Evolutionary conservation across 1,140 invertebrate species (phyloP).

Genomic region (Ctenoplectra terminalis): DNA sequence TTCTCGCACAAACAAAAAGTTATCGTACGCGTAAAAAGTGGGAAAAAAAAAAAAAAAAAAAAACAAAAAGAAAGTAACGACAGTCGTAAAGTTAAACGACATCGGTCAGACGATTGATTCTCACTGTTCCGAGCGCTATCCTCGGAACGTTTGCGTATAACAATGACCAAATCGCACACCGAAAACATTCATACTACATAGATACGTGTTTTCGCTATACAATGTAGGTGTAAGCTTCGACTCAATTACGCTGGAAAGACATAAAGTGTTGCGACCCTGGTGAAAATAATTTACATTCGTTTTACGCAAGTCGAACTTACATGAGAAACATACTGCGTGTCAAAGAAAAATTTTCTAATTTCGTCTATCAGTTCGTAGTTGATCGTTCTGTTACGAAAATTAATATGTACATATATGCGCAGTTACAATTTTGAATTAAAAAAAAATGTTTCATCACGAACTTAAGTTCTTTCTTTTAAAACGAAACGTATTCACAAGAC

Average conservation of each 20-base stretch:
- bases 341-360: too few species aligned
- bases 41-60: neutral
- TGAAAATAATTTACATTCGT: neutral
- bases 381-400: too few species aligned
- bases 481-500: too few species aligned
- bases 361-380: too few species aligned
- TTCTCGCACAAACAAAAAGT: neutral
- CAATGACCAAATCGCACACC: conserved; percentile 48
- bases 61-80: neutral
- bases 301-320: too few species aligned
- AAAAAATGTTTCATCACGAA: too few species aligned
- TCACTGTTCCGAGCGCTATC: conserved; percentile 15
- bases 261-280: conserved; percentile 24
- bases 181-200: conserved; percentile 57
- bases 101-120: conserved; percentile 7
- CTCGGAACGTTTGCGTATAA: conserved; percentile 28
- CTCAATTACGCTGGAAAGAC: conserved; percentile 18
- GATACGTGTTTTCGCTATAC: conserved; percentile 39
- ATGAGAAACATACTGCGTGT: too few species aligned
- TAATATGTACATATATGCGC: too few species aligned
- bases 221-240: conserved; percentile 41
- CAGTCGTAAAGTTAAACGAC: conserved; percentile 15
- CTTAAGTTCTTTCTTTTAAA: too few species aligned
- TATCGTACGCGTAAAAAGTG: conserved; percentile 21
- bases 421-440: too few species aligned